Percentiles rank a stretch among this genome's conserved stretches.
These are phyloP conservation scores for Mylabris phalerata DNA, from an alignment of 1,140 invertebrate genomes.

Conservation along the genomic window DNA sequence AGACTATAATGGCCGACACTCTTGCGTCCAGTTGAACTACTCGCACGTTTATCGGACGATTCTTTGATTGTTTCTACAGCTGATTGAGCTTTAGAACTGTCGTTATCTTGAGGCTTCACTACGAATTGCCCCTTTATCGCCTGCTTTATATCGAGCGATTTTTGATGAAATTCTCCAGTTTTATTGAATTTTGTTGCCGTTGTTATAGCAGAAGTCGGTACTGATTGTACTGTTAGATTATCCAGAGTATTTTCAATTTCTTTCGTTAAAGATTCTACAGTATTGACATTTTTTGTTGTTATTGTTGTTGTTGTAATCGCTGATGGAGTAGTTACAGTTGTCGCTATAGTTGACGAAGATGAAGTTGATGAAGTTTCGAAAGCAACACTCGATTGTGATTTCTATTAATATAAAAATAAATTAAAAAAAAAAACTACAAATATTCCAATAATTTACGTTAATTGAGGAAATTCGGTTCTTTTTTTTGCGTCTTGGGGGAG, in stretches of 20 bases:
- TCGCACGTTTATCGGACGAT: constrained; percentile 26
- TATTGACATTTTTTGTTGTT: constrained; percentile 58
- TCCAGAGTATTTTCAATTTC: constrained; percentile 53
- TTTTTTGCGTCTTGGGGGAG: constrained; percentile 76
- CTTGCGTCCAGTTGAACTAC: constrained; percentile 48
- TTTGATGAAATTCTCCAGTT: too few species aligned
- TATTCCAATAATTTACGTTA: too few species aligned
- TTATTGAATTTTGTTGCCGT: too few species aligned
- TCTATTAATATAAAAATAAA: constrained; percentile 18
- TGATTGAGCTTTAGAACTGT: constrained; percentile 49
- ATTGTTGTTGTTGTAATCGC: constrained; percentile 30
- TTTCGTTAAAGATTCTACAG: constrained; percentile 69
- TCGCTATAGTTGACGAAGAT: too few species aligned
- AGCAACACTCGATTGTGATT: constrained; percentile 28
- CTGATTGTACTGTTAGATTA: too few species aligned
- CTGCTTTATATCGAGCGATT: constrained; percentile 43
- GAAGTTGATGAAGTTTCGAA: constrained; percentile 14
- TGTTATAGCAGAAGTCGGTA: too few species aligned
- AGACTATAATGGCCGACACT: constrained; percentile 55
- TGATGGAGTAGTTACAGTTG: too few species aligned
- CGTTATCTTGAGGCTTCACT: constrained; percentile 71
- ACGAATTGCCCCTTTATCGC: constrained; percentile 71
- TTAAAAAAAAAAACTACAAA: too few species aligned
- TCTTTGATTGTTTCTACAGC: neutral
- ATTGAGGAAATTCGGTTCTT: constrained; percentile 47